Percentiles rank a stretch among this genome's conserved stretches.
Conservation (phyloP, 2,888 invertebrate species). For the Ochropleura plecta region DNA sequence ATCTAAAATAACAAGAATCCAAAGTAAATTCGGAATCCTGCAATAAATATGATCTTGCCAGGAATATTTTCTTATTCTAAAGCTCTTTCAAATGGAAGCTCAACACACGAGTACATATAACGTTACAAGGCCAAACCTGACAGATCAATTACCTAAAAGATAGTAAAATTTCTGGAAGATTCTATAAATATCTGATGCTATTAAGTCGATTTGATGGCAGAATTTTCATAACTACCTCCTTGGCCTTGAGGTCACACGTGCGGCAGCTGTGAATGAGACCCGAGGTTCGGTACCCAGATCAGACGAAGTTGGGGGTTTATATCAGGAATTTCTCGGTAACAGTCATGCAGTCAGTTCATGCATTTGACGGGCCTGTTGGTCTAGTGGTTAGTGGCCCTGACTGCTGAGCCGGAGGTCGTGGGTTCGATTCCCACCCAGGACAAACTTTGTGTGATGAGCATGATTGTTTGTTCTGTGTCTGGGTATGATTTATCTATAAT, state of each 20-base stretch:
- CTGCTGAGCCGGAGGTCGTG: too few species aligned
- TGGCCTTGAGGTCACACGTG: background rate
- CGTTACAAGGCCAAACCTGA: background rate
- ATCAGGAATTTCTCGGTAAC: background rate
- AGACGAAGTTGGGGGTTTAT: background rate
- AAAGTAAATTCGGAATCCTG: background rate
- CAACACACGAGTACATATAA: background rate
- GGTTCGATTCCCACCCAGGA: too few species aligned
- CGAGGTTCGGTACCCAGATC: background rate
- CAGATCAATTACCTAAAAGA: conserved; percentile 17
- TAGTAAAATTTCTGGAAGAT: conserved; percentile 8
- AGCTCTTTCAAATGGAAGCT: conserved; percentile 25
- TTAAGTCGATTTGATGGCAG: background rate
- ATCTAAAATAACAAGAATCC: background rate
- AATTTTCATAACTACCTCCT: background rate
- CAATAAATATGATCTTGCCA: background rate
- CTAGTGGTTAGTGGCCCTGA: too few species aligned
- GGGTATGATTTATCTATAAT: too few species aligned
- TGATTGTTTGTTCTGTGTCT: too few species aligned
- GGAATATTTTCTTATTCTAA: conserved; percentile 9
- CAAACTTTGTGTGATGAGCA: too few species aligned
- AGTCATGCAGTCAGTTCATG: too few species aligned
- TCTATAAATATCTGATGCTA: background rate
- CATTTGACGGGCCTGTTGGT: too few species aligned
- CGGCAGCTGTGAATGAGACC: background rate